phyloP scores from a whole-genome alignment of 2,113 vertebrate species.

The Salvelinus namaycush region DNA sequence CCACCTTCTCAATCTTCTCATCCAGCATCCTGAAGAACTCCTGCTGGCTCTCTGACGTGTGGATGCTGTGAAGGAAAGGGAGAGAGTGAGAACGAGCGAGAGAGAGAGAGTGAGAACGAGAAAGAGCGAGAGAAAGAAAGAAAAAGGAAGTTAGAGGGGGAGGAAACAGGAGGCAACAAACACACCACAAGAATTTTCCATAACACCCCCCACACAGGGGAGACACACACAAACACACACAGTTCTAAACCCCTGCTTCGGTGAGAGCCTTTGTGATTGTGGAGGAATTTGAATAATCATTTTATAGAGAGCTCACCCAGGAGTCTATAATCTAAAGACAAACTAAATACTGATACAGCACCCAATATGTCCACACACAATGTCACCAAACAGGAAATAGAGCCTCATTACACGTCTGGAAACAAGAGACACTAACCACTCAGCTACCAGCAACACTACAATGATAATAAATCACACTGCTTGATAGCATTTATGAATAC shows the following conservation, averaged over 20 bases:
- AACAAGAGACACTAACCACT: no score
- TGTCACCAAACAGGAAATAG: slow-evolving; percentile 8
- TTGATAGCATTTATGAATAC: no score
- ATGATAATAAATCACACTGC: no score
- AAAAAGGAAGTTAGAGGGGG: slow-evolving; percentile 25
- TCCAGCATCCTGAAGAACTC: slow-evolving; percentile 99
- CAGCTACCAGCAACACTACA: no score
- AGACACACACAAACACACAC: neutral
- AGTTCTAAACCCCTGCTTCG: no score
- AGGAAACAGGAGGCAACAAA: slow-evolving; percentile 65
- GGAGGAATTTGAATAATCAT: slow-evolving; percentile 50
- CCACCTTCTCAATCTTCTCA: slow-evolving; percentile 99
- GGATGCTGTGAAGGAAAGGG: slow-evolving; percentile 83
- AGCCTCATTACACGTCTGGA: neutral
- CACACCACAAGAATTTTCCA: slow-evolving; percentile 77
- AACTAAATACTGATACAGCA: slow-evolving; percentile 20
- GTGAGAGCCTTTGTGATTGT: slow-evolving; percentile 15
- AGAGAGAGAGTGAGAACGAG: slow-evolving; percentile 37
- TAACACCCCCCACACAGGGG: slow-evolving; percentile 57
- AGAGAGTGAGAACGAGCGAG: slow-evolving; percentile 48
- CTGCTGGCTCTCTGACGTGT: slow-evolving; percentile 98
- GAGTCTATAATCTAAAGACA: slow-evolving; percentile 25
- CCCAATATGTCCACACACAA: slow-evolving; percentile 17
- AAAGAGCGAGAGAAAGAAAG: neutral
- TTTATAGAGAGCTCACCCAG: slow-evolving; percentile 39